These are phyloP conservation scores for Metellina segmentata DNA, from an alignment of 2,888 invertebrate genomes.

Conservation along the genomic window DNA sequence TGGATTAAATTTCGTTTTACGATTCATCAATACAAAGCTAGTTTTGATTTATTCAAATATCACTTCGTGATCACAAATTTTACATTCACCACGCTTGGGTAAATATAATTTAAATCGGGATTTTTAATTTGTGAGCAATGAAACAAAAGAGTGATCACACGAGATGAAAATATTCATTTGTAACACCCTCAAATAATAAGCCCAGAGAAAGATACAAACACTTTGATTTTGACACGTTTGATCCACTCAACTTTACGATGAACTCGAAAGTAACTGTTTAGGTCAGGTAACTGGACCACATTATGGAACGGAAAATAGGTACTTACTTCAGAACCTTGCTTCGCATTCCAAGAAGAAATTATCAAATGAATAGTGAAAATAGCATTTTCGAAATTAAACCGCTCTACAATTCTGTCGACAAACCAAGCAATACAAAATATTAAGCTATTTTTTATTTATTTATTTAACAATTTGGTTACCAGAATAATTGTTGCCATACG, in stretches of 20 bases:
- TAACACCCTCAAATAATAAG: neutral
- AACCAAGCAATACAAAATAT: neutral
- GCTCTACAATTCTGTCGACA: neutral
- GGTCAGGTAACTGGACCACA: conserved; percentile 7
- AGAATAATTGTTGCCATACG: neutral
- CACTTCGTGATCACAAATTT: too few species aligned
- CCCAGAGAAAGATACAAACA: conserved; percentile 1
- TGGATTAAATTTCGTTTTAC: too few species aligned
- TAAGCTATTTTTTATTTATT: conserved; percentile 21
- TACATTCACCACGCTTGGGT: too few species aligned
- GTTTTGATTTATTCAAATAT: too few species aligned
- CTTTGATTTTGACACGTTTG: conserved; percentile 54
- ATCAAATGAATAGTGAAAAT: neutral
- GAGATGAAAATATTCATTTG: too few species aligned
- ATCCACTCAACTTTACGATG: conserved; percentile 24
- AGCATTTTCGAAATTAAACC: neutral
- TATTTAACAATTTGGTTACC: conserved; percentile 9
- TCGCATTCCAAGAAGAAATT: neutral
- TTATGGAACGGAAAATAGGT: neutral
- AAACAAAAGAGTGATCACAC: too few species aligned
- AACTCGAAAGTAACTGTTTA: conserved; percentile 51
- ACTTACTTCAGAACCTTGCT: neutral
- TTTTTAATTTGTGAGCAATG: too few species aligned
- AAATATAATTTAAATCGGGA: too few species aligned
- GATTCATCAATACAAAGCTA: too few species aligned